These are phyloP conservation scores for Acanthaster planci DNA, from an alignment of 35 echinoderm and acorn worm species.

Conservation along the genomic window DNA sequence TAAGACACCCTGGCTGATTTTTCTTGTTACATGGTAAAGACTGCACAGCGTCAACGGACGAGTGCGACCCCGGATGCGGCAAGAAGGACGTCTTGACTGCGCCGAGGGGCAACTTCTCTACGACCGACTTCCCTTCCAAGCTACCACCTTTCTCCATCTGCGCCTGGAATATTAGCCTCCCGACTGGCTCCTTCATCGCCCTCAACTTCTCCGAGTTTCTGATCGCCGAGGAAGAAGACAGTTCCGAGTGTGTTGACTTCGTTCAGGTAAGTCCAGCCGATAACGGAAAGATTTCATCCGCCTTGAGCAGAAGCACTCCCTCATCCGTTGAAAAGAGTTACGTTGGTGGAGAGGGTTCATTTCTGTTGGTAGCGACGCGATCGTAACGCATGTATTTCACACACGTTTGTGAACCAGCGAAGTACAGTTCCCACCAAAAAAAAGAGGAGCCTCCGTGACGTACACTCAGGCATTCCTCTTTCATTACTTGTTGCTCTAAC, in stretches of 20 bases:
- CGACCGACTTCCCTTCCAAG: conserved; percentile 35
- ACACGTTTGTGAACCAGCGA: too few relatives aligned
- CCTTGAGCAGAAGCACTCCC: too few relatives aligned
- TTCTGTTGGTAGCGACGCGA: too few relatives aligned
- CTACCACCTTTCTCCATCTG: conserved; percentile 72
- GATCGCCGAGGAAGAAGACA: conserved; percentile 25
- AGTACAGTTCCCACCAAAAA: too few relatives aligned
- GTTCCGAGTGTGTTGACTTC: conserved; percentile 52
- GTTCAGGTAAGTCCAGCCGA: conserved; percentile 43
- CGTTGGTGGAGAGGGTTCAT: too few relatives aligned
- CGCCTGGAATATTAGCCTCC: conserved; percentile 62
- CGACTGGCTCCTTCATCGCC: conserved; percentile 49
- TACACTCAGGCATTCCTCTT: too few relatives aligned
- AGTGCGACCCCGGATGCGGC: conserved; percentile 71
- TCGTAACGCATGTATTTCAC: too few relatives aligned
- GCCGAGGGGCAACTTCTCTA: conserved; percentile 49
- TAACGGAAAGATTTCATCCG: too few relatives aligned
- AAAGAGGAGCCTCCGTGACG: too few relatives aligned
- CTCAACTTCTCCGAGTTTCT: conserved; percentile 79
- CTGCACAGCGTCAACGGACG: conserved; percentile 46
- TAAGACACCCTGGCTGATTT: not conserved
- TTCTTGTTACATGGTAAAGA: conserved; percentile 53
- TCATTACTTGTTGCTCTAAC: too few relatives aligned
- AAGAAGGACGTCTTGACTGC: conserved; percentile 42
- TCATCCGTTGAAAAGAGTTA: too few relatives aligned